A percentile compares a stretch with the other conserved stretches of the same genome.
Conservation (phyloP, 1,140 invertebrate species). For the Oppia nitens region DNA sequence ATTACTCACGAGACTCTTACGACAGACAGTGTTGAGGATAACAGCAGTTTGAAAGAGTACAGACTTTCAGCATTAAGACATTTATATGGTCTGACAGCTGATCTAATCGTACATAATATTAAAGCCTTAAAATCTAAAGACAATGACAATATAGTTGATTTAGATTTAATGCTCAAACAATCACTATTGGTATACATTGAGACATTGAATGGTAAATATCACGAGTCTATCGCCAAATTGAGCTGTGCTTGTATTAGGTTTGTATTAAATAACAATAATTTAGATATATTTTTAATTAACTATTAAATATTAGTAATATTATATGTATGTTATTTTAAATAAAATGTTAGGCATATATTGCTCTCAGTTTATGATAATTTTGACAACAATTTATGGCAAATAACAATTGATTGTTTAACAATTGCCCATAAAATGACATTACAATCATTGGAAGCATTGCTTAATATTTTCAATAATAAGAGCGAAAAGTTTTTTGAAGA, state of each 20-base stretch:
- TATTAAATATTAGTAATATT: too few species aligned
- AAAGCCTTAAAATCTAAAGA: conserved; percentile 30
- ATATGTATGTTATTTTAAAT: background rate
- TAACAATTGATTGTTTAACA: background rate
- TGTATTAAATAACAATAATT: background rate
- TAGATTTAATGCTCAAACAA: conserved; percentile 10
- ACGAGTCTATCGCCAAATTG: background rate
- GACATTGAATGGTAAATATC: background rate
- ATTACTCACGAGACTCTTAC: conserved; percentile 46
- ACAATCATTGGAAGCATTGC: background rate
- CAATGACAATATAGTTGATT: conserved; percentile 26
- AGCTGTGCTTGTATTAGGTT: background rate
- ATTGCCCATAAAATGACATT: conserved; percentile 7
- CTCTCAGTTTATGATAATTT: background rate
- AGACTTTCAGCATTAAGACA: conserved; percentile 62
- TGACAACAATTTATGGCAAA: conserved; percentile 1
- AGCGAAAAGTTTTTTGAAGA: conserved; percentile 3
- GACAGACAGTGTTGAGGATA: conserved; percentile 28
- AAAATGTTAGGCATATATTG: background rate
- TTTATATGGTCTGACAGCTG: conserved; percentile 72
- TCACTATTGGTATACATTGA: conserved; percentile 13
- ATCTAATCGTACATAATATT: conserved; percentile 70
- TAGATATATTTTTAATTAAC: background rate
- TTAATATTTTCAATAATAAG: conserved; percentile 1
- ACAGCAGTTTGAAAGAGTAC: conserved; percentile 43